phyloP scores from a whole-genome alignment of 2,888 invertebrate species.

The Cotesia congregata region DNA sequence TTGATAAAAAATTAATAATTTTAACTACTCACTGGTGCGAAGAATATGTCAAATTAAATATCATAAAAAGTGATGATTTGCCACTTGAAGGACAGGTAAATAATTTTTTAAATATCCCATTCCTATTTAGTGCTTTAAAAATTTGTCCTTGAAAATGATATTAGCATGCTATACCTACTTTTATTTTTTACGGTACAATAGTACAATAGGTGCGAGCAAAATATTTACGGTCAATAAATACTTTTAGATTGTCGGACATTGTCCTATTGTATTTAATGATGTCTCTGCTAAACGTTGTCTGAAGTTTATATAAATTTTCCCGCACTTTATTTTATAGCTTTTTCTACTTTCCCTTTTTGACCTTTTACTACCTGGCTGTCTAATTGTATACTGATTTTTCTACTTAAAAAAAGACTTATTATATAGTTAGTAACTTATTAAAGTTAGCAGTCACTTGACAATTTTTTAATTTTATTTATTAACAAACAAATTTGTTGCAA shows the following conservation, averaged over 20 bases:
- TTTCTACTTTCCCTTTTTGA: background rate
- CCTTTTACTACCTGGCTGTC: constrained; percentile 2
- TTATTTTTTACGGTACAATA: background rate
- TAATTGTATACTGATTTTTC: background rate
- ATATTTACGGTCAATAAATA: background rate
- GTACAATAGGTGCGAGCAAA: background rate
- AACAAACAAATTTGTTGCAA: no score
- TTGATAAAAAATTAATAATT: constrained; percentile 42
- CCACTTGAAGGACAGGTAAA: background rate
- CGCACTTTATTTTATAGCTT: constrained; percentile 1
- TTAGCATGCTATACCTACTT: background rate
- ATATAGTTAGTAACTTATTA: no score
- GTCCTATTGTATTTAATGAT: background rate
- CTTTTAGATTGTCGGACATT: background rate
- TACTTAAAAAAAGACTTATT: background rate
- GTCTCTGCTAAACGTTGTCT: background rate
- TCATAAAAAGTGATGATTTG: background rate
- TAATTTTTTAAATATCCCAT: background rate
- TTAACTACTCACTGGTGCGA: constrained; percentile 40
- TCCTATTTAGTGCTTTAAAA: no score
- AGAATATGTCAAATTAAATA: background rate
- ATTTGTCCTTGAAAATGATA: background rate
- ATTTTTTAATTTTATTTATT: no score
- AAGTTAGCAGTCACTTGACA: no score
- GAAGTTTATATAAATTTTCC: background rate